These are phyloP conservation scores for Doryteuthis pealeii DNA, from an alignment of 1,140 invertebrate species.

Conservation along the genomic window DNA sequence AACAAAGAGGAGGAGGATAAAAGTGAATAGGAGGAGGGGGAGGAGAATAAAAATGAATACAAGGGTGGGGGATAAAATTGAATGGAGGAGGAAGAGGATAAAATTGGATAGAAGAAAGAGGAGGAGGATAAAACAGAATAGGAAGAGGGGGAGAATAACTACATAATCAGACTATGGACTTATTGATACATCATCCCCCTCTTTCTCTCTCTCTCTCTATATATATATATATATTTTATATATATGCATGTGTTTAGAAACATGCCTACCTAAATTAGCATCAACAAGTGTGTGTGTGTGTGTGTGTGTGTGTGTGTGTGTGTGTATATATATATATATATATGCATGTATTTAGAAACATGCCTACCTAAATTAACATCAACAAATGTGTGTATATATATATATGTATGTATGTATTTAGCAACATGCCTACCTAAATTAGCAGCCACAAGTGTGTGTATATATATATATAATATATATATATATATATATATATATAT, in stretches of 20 bases:
- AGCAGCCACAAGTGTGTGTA: not conserved
- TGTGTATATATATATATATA: slow-evolving; percentile 1
- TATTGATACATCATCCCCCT: no score
- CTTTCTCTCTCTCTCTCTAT: no score
- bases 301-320: not conserved
- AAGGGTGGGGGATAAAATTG: not conserved
- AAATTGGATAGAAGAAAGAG: no score
- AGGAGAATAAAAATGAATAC: no score
- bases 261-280: not conserved
- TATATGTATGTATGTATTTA: not conserved
- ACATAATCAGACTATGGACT: no score
- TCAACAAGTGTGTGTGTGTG: not conserved
- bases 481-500: no score
- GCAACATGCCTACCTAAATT: not conserved
- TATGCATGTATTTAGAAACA: not conserved
- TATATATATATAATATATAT: not conserved
- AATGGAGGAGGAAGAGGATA: no score
- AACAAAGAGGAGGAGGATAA: not conserved
- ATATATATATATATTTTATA: no score
- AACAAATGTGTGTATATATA: not conserved
- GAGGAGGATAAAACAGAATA: no score
- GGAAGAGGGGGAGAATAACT: no score
- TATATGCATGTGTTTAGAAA: not conserved
- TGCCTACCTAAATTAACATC: not conserved
- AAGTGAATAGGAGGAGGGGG: not conserved